A percentile compares a stretch with the other conserved stretches of the same genome.
Conservation (phyloP, 2,797 vertebrate genomes). For the Pipistrellus pygmaeus region DNA sequence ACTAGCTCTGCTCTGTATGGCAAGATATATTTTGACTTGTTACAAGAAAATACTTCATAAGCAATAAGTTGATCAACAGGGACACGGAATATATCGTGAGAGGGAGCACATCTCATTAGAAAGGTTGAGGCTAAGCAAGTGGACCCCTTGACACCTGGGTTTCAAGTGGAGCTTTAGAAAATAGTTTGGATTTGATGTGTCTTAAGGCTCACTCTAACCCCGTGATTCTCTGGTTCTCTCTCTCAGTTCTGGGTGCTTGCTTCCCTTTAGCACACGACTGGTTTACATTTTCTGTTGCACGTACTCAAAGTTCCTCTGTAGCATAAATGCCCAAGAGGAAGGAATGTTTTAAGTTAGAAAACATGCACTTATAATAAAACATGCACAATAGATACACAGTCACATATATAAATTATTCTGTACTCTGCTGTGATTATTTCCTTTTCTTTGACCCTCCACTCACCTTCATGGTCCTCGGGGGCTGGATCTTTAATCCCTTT, state of each 20-base stretch:
- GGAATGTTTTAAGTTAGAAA: background rate
- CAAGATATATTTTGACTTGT: constrained; percentile 26
- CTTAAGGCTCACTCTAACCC: background rate
- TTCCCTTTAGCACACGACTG: background rate
- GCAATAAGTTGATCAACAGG: constrained; percentile 3
- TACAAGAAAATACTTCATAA: constrained; percentile 24
- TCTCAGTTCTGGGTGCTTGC: background rate
- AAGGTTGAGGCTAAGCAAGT: background rate
- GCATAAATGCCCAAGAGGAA: background rate
- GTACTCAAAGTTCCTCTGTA: background rate
- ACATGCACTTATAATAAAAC: background rate
- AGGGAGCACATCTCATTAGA: background rate
- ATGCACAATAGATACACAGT: no score
- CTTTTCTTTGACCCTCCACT: background rate
- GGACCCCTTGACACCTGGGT: background rate
- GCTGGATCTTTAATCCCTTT: background rate
- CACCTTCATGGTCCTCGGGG: background rate
- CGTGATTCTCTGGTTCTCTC: background rate
- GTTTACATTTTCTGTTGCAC: background rate
- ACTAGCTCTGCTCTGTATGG: background rate
- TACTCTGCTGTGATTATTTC: background rate
- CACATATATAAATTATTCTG: no score
- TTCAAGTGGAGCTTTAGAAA: constrained; percentile 34
- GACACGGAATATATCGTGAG: background rate
- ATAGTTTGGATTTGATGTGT: background rate